Percentiles rank a stretch among this genome's conserved stretches.
Evolutionary conservation across 37 sponge, comb jelly and placozoan species (phyloP).

Genomic region (Spongia lamella): DNA sequence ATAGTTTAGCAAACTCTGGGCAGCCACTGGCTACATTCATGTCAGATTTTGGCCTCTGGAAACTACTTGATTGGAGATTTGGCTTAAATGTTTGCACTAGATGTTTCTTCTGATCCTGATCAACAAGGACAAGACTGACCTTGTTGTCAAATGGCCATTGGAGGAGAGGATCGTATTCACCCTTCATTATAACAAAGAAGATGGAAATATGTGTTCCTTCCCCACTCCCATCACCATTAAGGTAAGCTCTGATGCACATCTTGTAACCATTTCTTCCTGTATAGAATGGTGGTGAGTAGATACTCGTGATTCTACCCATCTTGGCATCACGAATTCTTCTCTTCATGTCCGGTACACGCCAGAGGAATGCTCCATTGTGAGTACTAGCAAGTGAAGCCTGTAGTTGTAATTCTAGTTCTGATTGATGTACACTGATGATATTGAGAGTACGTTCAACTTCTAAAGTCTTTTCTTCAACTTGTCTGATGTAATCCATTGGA

Average conservation of each 20-base stretch:
- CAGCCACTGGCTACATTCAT: constrained; percentile 89
- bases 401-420: constrained; percentile 80
- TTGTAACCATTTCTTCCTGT: constrained; percentile 84
- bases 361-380: constrained; percentile 76
- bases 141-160: constrained; percentile 88
- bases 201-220: constrained; percentile 67
- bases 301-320: constrained; percentile 61
- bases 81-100: constrained; percentile 87
- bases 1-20: constrained; percentile 60
- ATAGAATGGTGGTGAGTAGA: constrained; percentile 85
- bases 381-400: constrained; percentile 80
- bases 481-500: background rate
- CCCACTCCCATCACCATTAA: constrained; percentile 90
- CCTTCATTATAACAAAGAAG: constrained; percentile 87
- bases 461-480: constrained; percentile 47
- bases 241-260: constrained; percentile 80
- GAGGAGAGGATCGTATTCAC: constrained; percentile 80
- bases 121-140: constrained; percentile 79
- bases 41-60: constrained; percentile 58
- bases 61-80: constrained; percentile 41
- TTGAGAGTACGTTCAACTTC: constrained; percentile 46
- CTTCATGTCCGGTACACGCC: constrained; percentile 76
- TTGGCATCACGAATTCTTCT: constrained; percentile 73
- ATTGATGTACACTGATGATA: constrained; percentile 44
- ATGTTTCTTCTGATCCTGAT: constrained; percentile 66